These are phyloP conservation scores for Cotesia typhae DNA, from an alignment of 1,140 invertebrate genomes.

Conservation along the genomic window DNA sequence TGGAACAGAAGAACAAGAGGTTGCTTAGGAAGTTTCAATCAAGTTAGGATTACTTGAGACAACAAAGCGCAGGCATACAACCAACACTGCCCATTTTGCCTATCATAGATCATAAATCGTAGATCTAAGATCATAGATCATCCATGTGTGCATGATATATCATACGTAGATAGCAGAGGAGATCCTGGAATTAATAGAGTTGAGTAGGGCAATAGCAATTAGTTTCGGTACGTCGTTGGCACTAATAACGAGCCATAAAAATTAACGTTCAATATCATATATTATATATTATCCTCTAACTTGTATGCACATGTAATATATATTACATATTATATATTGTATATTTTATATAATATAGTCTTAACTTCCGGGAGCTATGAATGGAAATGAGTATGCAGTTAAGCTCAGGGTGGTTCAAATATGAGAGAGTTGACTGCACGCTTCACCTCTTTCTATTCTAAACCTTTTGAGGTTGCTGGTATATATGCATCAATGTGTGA, in stretches of 20 bases:
- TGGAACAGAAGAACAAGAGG: not conserved
- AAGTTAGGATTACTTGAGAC: slow-evolving; percentile 35
- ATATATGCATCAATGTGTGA: too few species aligned
- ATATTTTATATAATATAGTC: too few species aligned
- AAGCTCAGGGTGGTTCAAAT: too few species aligned
- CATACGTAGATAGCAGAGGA: not conserved
- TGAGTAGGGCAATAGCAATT: not conserved
- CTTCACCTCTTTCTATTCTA: too few species aligned
- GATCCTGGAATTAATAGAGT: slow-evolving; percentile 1
- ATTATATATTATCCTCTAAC: not conserved
- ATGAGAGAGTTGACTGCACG: too few species aligned
- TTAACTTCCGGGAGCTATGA: too few species aligned
- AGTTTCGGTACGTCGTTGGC: slow-evolving; percentile 7
- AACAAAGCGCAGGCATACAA: slow-evolving; percentile 13
- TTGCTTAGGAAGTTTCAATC: slow-evolving; percentile 34
- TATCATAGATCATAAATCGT: too few species aligned
- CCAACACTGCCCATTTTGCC: not conserved
- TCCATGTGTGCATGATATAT: not conserved
- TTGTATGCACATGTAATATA: too few species aligned
- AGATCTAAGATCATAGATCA: too few species aligned
- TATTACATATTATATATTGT: too few species aligned
- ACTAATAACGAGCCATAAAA: slow-evolving; percentile 16
- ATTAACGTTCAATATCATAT: slow-evolving; percentile 16
- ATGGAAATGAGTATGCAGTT: too few species aligned
- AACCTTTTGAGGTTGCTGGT: too few species aligned